Evolutionary conservation across 2,888 invertebrate species (phyloP).

Genomic region (Apamea sordens): DNA sequence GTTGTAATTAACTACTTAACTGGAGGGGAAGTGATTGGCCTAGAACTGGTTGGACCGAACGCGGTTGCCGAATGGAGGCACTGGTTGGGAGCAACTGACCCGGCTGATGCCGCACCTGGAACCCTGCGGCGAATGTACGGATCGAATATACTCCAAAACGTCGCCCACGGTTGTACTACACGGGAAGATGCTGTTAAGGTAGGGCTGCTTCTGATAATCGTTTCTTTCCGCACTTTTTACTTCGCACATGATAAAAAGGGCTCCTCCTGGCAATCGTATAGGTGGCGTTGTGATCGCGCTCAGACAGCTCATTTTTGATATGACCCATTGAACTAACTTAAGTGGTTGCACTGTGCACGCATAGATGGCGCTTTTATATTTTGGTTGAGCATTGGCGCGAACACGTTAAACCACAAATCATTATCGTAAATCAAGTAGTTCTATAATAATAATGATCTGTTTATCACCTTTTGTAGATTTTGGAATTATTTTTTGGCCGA

Average conservation of each 20-base stretch:
- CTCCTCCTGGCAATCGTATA: not conserved
- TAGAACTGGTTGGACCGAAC: slow-evolving; percentile 93
- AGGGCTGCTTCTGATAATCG: not conserved
- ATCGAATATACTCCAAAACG: slow-evolving; percentile 91
- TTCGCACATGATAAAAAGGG: not conserved
- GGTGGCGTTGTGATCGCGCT: not conserved
- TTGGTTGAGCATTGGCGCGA: not conserved
- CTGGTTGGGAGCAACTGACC: slow-evolving; percentile 92
- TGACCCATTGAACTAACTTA: not conserved
- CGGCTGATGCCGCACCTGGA: slow-evolving; percentile 90
- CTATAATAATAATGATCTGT: not conserved
- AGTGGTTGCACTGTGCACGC: not conserved
- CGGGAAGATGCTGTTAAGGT: slow-evolving; percentile 88
- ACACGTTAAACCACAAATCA: not conserved
- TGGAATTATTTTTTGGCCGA: slow-evolving; percentile 83
- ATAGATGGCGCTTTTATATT: slow-evolving; percentile 6
- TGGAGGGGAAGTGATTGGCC: slow-evolving; percentile 93
- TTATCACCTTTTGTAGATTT: slow-evolving; percentile 72
- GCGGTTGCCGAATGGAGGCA: slow-evolving; percentile 92
- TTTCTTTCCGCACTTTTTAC: not conserved
- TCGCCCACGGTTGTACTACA: slow-evolving; percentile 93
- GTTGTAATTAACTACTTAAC: slow-evolving; percentile 92
- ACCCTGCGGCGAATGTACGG: slow-evolving; percentile 92
- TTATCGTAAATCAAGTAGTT: not conserved
- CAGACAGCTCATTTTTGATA: not conserved